Percentiles rank a stretch among this genome's conserved stretches.
Conservation (phyloP, 2,113 vertebrate genomes). For the Rhabdomys dilectus region DNA sequence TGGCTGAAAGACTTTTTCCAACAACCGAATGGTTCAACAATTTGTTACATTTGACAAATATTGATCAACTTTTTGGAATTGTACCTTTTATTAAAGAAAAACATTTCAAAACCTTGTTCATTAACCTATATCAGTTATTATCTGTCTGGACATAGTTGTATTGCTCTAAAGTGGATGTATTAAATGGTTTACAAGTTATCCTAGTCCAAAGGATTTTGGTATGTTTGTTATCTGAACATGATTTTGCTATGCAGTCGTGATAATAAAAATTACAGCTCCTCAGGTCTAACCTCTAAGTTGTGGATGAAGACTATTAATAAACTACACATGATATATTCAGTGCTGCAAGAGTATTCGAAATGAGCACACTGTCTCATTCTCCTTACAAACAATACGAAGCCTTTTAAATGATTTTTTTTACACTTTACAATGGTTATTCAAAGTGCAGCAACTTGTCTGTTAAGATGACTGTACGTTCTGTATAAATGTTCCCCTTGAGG, state of each 20-base stretch:
- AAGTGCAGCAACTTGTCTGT: slow-evolving; percentile 65
- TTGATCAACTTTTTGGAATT: neutral
- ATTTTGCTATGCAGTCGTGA: slow-evolving; percentile 71
- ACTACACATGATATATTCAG: slow-evolving; percentile 13
- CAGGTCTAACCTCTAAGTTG: slow-evolving; percentile 70
- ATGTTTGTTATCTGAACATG: slow-evolving; percentile 53
- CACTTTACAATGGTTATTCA: slow-evolving; percentile 55
- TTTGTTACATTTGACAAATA: slow-evolving; percentile 44
- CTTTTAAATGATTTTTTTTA: slow-evolving; percentile 65
- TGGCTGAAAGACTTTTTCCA: slow-evolving; percentile 41
- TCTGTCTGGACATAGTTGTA: slow-evolving; percentile 25
- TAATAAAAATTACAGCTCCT: slow-evolving; percentile 67
- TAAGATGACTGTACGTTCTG: slow-evolving; percentile 70
- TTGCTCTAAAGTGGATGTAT: slow-evolving; percentile 55
- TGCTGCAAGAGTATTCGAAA: slow-evolving; percentile 68
- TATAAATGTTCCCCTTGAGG: slow-evolving; percentile 40
- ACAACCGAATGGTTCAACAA: neutral
- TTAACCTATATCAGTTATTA: slow-evolving; percentile 33
- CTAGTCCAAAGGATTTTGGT: slow-evolving; percentile 50
- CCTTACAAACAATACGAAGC: slow-evolving; percentile 62
- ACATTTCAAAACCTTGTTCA: slow-evolving; percentile 44
- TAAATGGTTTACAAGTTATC: slow-evolving; percentile 59
- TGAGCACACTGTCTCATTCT: slow-evolving; percentile 67
- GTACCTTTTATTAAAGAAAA: slow-evolving; percentile 8
- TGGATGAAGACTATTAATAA: slow-evolving; percentile 50